A percentile compares a stretch with the other conserved stretches of the same genome.
phyloP scores from a whole-genome alignment of 2,113 vertebrate species.

The Psophia crepitans region DNA sequence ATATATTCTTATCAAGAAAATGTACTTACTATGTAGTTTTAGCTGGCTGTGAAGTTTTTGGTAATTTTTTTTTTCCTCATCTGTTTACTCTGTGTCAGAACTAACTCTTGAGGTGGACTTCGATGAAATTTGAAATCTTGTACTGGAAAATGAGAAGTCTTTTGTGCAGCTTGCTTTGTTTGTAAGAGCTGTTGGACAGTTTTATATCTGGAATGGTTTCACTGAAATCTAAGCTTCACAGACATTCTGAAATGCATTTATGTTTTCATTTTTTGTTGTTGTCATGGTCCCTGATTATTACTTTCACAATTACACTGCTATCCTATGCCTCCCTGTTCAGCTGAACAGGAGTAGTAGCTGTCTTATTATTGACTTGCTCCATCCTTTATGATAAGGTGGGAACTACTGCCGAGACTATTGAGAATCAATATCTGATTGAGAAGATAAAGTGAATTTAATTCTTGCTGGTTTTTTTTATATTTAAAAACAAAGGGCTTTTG shows the following conservation, averaged over 20 bases:
- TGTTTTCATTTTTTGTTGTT: neutral
- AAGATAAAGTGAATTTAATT: neutral
- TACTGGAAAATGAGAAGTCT: neutral
- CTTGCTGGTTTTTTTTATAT: neutral
- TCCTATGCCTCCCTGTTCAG: neutral
- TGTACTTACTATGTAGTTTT: neutral
- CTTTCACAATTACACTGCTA: neutral
- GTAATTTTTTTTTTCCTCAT: neutral
- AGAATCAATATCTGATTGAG: neutral
- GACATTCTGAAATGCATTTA: neutral
- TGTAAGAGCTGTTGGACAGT: neutral
- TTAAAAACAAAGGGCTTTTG: neutral
- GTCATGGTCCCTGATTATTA: neutral
- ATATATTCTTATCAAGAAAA: neutral
- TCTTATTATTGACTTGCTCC: neutral
- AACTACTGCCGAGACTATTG: neutral
- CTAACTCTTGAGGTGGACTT: neutral
- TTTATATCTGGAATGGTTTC: neutral
- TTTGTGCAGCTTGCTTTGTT: neutral
- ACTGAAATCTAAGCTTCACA: neutral
- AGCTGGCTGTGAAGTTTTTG: neutral
- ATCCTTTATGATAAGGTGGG: neutral
- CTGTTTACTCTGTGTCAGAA: neutral
- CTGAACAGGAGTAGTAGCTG: neutral
- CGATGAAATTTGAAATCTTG: neutral